Base-by-base conservation (phyloP, 2,888 invertebrate species). In the Lampropteryx suffumata region DNA sequence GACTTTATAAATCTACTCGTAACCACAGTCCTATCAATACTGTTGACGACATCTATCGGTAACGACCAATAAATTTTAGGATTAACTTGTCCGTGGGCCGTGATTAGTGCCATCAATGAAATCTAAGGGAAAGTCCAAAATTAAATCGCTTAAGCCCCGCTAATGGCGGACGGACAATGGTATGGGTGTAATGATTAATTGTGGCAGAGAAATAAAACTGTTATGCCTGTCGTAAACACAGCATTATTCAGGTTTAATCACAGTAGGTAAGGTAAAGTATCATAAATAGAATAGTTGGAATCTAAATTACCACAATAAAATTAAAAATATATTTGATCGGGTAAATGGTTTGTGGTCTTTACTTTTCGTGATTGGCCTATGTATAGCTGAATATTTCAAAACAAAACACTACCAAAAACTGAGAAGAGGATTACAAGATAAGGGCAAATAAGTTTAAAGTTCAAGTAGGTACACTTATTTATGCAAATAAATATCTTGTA, bases 1-100 rank as follows among this genome's bases (percentile, higher is more conserved):
- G 74, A 80, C 79, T 83, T 83, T 82, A 82, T 84, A 84, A 84
- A 82, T 82, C 74, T 75, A 35, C 50, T 27, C 32, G 74, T 76
- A 58, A 70, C 74, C 75, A 72, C 75, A 77, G 69, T 74, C n/a
- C n/a, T n/a, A 77, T 73, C 74, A 71, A 76, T 79, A 74, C 72
- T 65, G 73, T 76, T 80, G 84, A 82, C 76, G 86, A 84, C 86
- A 81, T 27, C 71, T 73, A 65, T 69, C 77, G 64, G 76, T 76
- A 82, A 84, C 78, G 76, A 81, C 69, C 84, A 74, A 89, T 90
- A 90, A 89, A 90, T 90, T 79, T 70, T 66, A 71, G 87, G 89
- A 90, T 90, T 88, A 87, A 77, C 82, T 83, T 84, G 90, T 89
- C 82, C 72, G 77, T 80, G 71, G 72, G 73, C 73, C 64, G 83